A percentile compares a stretch with the other conserved stretches of the same genome.
phyloP scores from a whole-genome alignment of 2,888 invertebrate species.

The Cecidostiba fungosa region DNA sequence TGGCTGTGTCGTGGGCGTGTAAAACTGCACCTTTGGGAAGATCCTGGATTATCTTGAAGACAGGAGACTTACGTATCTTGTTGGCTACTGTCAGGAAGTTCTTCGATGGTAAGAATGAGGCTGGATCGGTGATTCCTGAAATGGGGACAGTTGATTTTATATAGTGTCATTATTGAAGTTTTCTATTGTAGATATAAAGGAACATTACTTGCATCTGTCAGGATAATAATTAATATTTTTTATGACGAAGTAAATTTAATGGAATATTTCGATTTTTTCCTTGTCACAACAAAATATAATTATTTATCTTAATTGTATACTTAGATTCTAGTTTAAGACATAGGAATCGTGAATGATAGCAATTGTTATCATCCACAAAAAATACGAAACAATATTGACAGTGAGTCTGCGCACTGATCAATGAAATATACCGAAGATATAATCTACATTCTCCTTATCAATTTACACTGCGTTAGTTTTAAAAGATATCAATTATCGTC shows the following conservation, averaged over 20 bases:
- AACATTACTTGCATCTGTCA: too few species aligned
- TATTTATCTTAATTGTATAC: too few species aligned
- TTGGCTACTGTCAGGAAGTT: conserved; percentile 85
- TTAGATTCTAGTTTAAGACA: too few species aligned
- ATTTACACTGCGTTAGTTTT: too few species aligned
- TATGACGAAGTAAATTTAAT: too few species aligned
- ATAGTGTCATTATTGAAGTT: not conserved
- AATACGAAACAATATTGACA: not conserved
- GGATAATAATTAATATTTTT: too few species aligned
- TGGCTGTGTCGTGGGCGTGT: conserved; percentile 86
- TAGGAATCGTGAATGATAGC: too few species aligned
- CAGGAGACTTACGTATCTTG: conserved; percentile 83
- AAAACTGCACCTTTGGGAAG: conserved; percentile 90
- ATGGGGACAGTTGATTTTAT: not conserved
- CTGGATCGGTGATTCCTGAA: conserved; percentile 65
- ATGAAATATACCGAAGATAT: not conserved
- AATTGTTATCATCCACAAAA: too few species aligned
- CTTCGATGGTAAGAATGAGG: conserved; percentile 84
- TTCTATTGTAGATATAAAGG: not conserved
- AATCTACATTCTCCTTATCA: too few species aligned
- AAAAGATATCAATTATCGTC: too few species aligned
- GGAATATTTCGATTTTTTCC: too few species aligned
- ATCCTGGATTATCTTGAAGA: conserved; percentile 85
- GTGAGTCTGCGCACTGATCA: not conserved
- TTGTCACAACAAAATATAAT: too few species aligned